Conservation (phyloP, 2,888 invertebrate species). For the Diadromus collaris region DNA sequence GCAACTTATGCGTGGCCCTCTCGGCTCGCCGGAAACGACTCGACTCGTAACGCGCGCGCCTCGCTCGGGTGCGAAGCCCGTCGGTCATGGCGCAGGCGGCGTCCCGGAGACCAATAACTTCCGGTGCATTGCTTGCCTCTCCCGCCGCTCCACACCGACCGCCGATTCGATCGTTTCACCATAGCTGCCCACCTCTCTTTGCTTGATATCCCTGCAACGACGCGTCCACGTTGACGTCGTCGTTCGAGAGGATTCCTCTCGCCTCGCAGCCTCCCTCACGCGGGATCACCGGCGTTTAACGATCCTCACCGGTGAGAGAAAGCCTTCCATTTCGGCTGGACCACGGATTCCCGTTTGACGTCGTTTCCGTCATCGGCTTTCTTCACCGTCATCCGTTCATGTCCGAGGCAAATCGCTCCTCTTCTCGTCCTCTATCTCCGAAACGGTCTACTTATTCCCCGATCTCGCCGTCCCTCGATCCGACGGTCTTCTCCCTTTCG, state of each 20-base stretch:
- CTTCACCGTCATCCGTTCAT: constrained; percentile 9
- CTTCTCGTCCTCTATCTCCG: constrained; percentile 14
- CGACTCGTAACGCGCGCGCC: constrained; percentile 41
- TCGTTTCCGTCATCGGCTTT: constrained; percentile 27
- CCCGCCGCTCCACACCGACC: constrained; percentile 19
- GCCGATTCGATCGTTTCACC: constrained; percentile 22
- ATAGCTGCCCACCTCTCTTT: not conserved
- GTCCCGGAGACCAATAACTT: constrained; percentile 46
- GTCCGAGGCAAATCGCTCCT: constrained; percentile 3
- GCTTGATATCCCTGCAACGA: constrained; percentile 25
- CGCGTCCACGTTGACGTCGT: constrained; percentile 44
- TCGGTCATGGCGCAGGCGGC: constrained; percentile 22
- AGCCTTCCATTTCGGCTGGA: constrained; percentile 7
- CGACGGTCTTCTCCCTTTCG: constrained; percentile 17
- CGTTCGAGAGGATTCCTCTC: constrained; percentile 16
- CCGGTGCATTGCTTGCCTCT: constrained; percentile 42
- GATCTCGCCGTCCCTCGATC: constrained; percentile 1
- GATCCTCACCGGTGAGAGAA: constrained; percentile 16
- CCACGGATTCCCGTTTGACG: constrained; percentile 37
- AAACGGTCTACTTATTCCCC: constrained; percentile 55
- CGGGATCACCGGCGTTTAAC: constrained; percentile 36
- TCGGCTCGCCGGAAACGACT: constrained; percentile 35
- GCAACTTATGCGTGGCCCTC: constrained; percentile 12
- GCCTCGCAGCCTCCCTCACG: constrained; percentile 17
- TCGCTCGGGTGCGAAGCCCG: not conserved